Conservation (phyloP, 2,888 invertebrate genomes). For the Nomada fabriciana region DNA sequence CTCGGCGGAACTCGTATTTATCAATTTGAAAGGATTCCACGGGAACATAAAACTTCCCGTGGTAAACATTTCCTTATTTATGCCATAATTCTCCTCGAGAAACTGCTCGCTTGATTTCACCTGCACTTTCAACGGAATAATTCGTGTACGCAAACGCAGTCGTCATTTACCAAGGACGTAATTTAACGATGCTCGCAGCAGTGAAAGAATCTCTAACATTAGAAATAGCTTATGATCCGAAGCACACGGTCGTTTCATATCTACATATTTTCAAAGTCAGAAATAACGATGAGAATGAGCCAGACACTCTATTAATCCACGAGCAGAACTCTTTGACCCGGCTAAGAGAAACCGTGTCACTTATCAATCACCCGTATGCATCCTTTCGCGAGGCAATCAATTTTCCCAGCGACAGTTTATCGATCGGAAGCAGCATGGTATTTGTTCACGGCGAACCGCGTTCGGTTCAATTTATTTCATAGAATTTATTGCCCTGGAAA, state of each 20-base stretch:
- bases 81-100: conserved; percentile 10
- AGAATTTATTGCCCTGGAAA: conserved; percentile 57
- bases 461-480: conserved; percentile 25
- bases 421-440: conserved; percentile 39
- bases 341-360: background rate
- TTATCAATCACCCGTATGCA: conserved; percentile 59
- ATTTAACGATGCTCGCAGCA: background rate
- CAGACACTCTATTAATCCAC: background rate
- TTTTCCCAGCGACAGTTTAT: conserved; percentile 51
- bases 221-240: background rate
- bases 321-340: background rate
- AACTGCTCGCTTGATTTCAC: conserved; percentile 17
- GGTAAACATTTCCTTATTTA: conserved; percentile 10
- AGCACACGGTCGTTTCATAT: background rate
- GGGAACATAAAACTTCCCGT: background rate
- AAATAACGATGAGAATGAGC: background rate
- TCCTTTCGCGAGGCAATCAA: conserved; percentile 59
- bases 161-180: conserved; percentile 12
- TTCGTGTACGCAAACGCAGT: conserved; percentile 28
- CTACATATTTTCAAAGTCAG: too few relatives aligned
- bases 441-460: conserved; percentile 29
- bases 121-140: conserved; percentile 30
- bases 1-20: background rate
- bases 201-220: background rate
- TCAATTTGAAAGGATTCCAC: background rate